Evolutionary conservation across 2,113 vertebrate genomes (phyloP).

Genomic region (Serilophus lunatus): DNA sequence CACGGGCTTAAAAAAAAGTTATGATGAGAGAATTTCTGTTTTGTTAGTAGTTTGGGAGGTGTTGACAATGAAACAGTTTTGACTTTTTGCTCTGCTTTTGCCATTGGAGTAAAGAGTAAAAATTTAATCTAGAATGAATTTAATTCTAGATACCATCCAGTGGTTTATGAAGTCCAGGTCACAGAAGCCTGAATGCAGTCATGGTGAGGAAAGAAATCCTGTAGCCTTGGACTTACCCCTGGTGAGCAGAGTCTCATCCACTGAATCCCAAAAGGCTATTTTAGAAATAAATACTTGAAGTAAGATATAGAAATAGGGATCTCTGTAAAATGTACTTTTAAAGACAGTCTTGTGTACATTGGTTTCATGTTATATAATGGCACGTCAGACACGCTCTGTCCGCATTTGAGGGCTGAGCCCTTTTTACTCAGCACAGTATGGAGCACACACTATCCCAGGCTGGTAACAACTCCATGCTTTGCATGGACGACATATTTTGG

Average conservation of each 20-base stretch:
- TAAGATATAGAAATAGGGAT: not conserved
- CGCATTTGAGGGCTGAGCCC: not conserved
- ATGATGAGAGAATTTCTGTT: not conserved
- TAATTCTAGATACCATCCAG: not conserved
- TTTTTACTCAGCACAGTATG: not conserved
- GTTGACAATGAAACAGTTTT: not conserved
- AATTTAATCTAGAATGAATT: not conserved
- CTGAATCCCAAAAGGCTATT: not conserved
- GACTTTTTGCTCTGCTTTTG: not conserved
- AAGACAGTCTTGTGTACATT: constrained; percentile 21
- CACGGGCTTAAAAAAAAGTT: not conserved
- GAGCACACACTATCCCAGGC: not conserved
- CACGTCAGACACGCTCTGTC: not conserved
- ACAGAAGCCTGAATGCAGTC: not conserved
- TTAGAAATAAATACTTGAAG: constrained; percentile 20
- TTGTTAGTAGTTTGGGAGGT: not conserved
- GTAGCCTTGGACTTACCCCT: not conserved
- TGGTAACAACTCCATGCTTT: not conserved
- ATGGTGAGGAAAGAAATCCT: not conserved
- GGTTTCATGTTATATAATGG: constrained; percentile 61
- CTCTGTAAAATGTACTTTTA: constrained; percentile 11
- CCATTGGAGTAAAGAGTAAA: not conserved
- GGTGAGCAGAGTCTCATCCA: not conserved
- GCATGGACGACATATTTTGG: constrained; percentile 18
- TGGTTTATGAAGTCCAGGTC: not conserved